Percentiles rank a stretch among this genome's conserved stretches.
phyloP scores from a whole-genome alignment of 2,888 invertebrate species.

The Diplolepis rosae region DNA sequence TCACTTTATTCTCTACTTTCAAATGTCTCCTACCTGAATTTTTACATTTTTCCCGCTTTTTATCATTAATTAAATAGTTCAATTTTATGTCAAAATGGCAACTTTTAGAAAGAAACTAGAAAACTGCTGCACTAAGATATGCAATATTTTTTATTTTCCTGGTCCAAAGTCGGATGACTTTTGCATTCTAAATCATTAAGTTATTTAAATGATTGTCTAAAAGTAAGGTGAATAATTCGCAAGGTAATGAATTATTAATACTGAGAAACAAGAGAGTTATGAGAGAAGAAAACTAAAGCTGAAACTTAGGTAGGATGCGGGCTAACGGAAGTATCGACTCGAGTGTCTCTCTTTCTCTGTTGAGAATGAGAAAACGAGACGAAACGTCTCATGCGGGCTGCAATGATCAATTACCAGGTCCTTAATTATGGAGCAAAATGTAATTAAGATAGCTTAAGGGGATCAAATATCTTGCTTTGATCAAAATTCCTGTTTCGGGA shows the following conservation, averaged over 20 bases:
- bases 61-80: background rate
- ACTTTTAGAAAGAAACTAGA: background rate
- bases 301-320: conserved; percentile 61
- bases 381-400: conserved; percentile 44
- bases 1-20: conserved; percentile 55
- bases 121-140: too few species aligned
- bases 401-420: conserved; percentile 50
- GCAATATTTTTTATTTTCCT: too few species aligned
- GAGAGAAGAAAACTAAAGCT: conserved; percentile 27
- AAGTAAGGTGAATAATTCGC: too few species aligned
- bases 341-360: conserved; percentile 46
- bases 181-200: too few species aligned
- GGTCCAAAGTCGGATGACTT: too few species aligned
- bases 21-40: conserved; percentile 47
- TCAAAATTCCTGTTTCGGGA: background rate
- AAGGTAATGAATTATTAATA: too few species aligned
- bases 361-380: conserved; percentile 36
- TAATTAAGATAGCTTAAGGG: conserved; percentile 34
- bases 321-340: conserved; percentile 69
- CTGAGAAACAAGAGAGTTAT: conserved; percentile 34
- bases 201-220: too few species aligned
- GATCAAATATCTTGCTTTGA: background rate
- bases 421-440: conserved; percentile 46
- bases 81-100: background rate
- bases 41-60: background rate